These are phyloP conservation scores for Cerastis leucographa DNA, from an alignment of 2,888 invertebrate species.

Conservation along the genomic window DNA sequence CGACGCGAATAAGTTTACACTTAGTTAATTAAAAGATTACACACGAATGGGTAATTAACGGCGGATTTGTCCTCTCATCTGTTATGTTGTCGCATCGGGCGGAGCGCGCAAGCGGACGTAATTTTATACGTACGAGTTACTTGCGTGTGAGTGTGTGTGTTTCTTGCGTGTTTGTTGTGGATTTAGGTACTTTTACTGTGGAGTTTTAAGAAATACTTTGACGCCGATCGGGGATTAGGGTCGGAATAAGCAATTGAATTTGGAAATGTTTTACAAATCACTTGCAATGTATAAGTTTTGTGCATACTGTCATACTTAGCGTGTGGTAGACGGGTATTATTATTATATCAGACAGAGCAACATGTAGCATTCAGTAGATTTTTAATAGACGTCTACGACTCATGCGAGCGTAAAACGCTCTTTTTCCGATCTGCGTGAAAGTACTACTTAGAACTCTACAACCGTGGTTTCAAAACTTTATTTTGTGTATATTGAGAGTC, in stretches of 20 bases:
- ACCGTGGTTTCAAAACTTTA: not conserved
- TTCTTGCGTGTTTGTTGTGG: conserved; percentile 23
- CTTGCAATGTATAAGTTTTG: not conserved
- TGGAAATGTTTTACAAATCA: conserved; percentile 1
- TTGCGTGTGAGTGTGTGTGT: conserved; percentile 31
- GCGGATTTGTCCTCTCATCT: conserved; percentile 85
- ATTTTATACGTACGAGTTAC: conserved; percentile 65
- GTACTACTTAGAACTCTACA: not conserved
- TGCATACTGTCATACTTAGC: not conserved
- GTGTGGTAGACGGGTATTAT: not conserved
- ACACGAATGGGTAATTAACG: conserved; percentile 87
- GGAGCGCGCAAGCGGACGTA: conserved; percentile 73
- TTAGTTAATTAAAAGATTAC: conserved; percentile 89
- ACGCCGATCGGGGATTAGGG: not conserved
- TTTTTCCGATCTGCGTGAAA: not conserved
- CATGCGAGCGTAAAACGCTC: not conserved
- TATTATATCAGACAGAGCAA: not conserved
- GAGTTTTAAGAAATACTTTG: not conserved
- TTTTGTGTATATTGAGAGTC: not conserved
- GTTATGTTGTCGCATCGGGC: conserved; percentile 76
- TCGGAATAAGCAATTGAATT: conserved; percentile 12
- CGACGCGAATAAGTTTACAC: conserved; percentile 83
- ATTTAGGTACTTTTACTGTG: not conserved
- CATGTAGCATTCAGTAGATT: not conserved
- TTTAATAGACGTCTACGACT: not conserved